These are phyloP conservation scores for Ladona fulva DNA, from an alignment of 1,140 invertebrate species.

Conservation along the genomic window DNA sequence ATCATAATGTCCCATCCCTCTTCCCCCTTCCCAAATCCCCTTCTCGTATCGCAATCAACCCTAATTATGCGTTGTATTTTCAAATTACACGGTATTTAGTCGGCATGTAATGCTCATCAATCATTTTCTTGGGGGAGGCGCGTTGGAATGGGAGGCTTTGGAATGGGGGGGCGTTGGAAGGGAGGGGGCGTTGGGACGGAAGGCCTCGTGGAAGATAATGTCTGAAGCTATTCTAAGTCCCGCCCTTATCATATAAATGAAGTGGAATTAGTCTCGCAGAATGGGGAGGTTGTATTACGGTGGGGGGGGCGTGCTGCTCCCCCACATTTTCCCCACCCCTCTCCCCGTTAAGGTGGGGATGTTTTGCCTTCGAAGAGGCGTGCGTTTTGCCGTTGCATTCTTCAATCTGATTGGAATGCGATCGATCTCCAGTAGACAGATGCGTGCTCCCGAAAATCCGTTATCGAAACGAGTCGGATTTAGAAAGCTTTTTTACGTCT, in stretches of 20 bases:
- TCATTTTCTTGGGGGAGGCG: constrained; percentile 21
- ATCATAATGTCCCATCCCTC: too few relatives aligned
- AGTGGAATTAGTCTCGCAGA: constrained; percentile 26
- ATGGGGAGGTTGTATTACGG: not conserved
- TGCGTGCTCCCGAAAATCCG: too few relatives aligned
- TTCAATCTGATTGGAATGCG: too few relatives aligned
- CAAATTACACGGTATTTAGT: constrained; percentile 33
- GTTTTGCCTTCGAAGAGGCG: too few relatives aligned
- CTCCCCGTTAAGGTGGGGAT: not conserved
- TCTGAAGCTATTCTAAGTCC: constrained; percentile 12
- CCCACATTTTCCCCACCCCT: not conserved
- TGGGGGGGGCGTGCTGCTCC: not conserved
- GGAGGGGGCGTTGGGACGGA: not conserved
- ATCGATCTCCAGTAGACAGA: too few relatives aligned
- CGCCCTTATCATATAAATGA: constrained; percentile 30
- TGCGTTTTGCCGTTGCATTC: too few relatives aligned
- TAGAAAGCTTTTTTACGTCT: too few relatives aligned
- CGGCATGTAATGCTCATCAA: constrained; percentile 30
- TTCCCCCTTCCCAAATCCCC: not conserved
- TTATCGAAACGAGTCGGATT: too few relatives aligned
- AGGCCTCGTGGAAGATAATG: constrained; percentile 3
- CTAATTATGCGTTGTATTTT: constrained; percentile 32
- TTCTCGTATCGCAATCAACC: constrained; percentile 25
- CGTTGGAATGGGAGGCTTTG: too few relatives aligned
- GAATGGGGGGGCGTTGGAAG: constrained; percentile 3